These are phyloP conservation scores for Pachyrhynchus sulphureomaculatus DNA, from an alignment of 1,140 invertebrate species.

Conservation along the genomic window DNA sequence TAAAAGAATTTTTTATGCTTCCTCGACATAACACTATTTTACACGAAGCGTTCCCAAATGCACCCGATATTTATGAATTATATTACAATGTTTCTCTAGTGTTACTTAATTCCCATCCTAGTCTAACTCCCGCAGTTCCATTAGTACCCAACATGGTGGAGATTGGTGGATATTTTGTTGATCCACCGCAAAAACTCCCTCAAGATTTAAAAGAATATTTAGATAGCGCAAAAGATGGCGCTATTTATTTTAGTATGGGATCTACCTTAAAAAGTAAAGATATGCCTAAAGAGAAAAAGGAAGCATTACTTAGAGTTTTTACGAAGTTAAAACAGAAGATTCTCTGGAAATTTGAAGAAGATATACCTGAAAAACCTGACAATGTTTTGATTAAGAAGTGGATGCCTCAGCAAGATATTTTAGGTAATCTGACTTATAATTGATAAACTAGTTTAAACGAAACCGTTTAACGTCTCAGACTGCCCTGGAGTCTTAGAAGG, in stretches of 20 bases:
- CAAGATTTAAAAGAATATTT: constrained; percentile 61
- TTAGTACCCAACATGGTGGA: constrained; percentile 36
- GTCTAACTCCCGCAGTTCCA: constrained; percentile 37
- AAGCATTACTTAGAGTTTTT: constrained; percentile 55
- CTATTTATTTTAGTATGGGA: constrained; percentile 70
- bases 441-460: too few relatives aligned
- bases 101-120: constrained; percentile 44
- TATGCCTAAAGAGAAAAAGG: constrained; percentile 52
- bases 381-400: too few relatives aligned
- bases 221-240: too few relatives aligned
- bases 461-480: too few relatives aligned
- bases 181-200: constrained; percentile 46
- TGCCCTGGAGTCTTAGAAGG: too few relatives aligned
- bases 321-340: constrained; percentile 58
- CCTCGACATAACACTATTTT: constrained; percentile 47
- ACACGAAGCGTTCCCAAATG: constrained; percentile 48
- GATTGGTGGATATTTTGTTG: constrained; percentile 39
- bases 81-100: constrained; percentile 55
- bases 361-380: too few relatives aligned
- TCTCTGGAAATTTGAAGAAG: constrained; percentile 64
- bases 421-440: too few relatives aligned
- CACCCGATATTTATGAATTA: constrained; percentile 55
- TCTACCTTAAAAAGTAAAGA: constrained; percentile 56
- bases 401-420: too few relatives aligned
- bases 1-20: constrained; percentile 26